Conservation (phyloP, 1,140 invertebrate species). For the Stegodyphus mimosarum region DNA sequence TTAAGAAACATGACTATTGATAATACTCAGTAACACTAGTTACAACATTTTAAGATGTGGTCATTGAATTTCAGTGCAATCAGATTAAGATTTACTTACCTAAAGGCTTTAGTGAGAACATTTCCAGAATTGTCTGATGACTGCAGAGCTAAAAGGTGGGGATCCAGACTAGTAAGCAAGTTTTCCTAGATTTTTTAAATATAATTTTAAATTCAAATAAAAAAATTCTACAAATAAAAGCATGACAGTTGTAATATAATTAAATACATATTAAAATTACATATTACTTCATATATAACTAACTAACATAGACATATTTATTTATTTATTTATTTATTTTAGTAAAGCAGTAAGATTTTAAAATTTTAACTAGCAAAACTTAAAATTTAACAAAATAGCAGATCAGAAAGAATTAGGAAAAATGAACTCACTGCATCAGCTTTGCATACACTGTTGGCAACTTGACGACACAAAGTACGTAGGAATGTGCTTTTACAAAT, state of each 20-base stretch:
- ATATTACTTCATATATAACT: neutral
- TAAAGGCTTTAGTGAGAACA: slow-evolving; percentile 86
- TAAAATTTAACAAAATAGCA: no score
- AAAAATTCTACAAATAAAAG: neutral
- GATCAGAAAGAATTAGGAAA: neutral
- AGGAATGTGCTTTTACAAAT: slow-evolving; percentile 20
- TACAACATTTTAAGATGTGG: no score
- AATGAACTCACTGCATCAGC: slow-evolving; percentile 28
- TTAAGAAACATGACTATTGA: no score
- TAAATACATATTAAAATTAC: neutral
- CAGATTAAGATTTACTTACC: slow-evolving; percentile 67
- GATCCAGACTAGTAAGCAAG: slow-evolving; percentile 79
- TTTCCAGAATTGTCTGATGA: slow-evolving; percentile 82
- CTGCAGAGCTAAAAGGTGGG: slow-evolving; percentile 84
- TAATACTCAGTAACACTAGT: no score
- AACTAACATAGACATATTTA: no score
- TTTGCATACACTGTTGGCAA: slow-evolving; percentile 22
- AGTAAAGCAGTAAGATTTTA: no score
- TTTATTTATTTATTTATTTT: no score
- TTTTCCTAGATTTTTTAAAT: slow-evolving; percentile 75
- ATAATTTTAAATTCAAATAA: neutral
- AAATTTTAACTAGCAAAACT: no score
- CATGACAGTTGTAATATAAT: neutral
- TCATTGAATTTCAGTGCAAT: no score
- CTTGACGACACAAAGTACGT: slow-evolving; percentile 8